phyloP scores from a whole-genome alignment of 2,797 vertebrate genomes.

The Lophotriccus pileatus region DNA sequence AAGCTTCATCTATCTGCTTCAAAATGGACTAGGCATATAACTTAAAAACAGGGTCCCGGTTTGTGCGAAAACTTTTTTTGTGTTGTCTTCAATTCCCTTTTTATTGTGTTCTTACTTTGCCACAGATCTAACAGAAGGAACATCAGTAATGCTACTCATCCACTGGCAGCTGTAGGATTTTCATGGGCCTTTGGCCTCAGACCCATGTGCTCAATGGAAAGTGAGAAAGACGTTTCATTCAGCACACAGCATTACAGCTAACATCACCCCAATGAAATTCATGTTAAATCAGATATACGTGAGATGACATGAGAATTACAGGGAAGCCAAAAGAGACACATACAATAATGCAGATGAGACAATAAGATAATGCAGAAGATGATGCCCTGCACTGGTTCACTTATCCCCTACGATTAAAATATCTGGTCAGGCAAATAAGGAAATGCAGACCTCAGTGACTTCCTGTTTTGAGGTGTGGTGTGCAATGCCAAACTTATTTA shows the following conservation, averaged over 20 bases:
- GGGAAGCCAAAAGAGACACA: not conserved
- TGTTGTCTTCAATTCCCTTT: not conserved
- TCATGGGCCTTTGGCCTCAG: not conserved
- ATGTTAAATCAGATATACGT: not conserved
- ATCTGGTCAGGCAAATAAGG: not conserved
- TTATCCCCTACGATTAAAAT: not conserved
- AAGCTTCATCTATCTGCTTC: not conserved
- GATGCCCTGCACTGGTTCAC: not conserved
- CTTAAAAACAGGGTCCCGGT: not conserved
- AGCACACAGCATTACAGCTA: not conserved
- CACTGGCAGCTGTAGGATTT: not conserved
- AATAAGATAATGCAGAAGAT: not conserved
- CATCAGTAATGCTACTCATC: not conserved
- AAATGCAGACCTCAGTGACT: not conserved
- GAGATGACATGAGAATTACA: not conserved
- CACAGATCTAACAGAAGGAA: not conserved
- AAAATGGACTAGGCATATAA: not conserved
- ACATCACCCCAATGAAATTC: not conserved
- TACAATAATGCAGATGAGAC: not conserved
- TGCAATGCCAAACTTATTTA: not conserved
- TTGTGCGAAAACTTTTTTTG: not conserved
- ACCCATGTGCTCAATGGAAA: not conserved
- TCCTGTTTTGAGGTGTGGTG: not conserved
- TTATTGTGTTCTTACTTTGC: not conserved
- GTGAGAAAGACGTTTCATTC: not conserved